phyloP scores from a whole-genome alignment of 2,888 invertebrate genomes.

The Deilephila porcellus region DNA sequence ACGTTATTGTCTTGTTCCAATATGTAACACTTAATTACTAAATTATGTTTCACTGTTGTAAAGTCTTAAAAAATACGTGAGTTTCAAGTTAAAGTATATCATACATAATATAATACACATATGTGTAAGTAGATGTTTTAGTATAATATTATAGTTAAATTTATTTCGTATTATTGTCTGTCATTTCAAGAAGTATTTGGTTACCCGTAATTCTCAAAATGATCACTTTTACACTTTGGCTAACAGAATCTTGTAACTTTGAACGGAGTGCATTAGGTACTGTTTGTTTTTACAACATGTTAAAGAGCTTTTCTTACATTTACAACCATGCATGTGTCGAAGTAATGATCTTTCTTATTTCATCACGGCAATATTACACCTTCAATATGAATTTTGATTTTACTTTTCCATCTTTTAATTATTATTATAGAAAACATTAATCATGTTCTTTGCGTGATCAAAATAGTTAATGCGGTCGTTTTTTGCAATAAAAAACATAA shows the following conservation, averaged over 20 bases:
- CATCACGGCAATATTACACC: too few relatives aligned
- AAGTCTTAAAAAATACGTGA: not conserved
- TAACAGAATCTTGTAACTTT: not conserved
- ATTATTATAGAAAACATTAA: too few relatives aligned
- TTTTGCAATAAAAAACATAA: too few relatives aligned
- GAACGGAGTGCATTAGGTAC: not conserved
- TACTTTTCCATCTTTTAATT: too few relatives aligned
- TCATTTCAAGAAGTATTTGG: not conserved
- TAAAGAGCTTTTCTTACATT: too few relatives aligned
- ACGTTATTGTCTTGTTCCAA: conserved; percentile 25
- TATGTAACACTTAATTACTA: not conserved
- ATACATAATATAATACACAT: not conserved
- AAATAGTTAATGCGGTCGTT: too few relatives aligned
- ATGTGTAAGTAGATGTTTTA: not conserved
- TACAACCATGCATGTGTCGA: too few relatives aligned
- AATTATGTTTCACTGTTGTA: not conserved
- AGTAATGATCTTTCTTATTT: too few relatives aligned
- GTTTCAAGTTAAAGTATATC: not conserved
- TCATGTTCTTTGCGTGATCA: too few relatives aligned
- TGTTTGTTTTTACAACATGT: not conserved
- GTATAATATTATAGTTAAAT: not conserved
- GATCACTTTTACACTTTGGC: not conserved
- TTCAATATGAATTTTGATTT: too few relatives aligned
- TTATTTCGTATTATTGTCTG: conserved; percentile 13
- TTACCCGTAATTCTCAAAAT: conserved; percentile 2